Percentiles rank a stretch among this genome's conserved stretches.
Conservation (phyloP, 2,113 vertebrate species). For the Chaenocephalus aceratus region DNA sequence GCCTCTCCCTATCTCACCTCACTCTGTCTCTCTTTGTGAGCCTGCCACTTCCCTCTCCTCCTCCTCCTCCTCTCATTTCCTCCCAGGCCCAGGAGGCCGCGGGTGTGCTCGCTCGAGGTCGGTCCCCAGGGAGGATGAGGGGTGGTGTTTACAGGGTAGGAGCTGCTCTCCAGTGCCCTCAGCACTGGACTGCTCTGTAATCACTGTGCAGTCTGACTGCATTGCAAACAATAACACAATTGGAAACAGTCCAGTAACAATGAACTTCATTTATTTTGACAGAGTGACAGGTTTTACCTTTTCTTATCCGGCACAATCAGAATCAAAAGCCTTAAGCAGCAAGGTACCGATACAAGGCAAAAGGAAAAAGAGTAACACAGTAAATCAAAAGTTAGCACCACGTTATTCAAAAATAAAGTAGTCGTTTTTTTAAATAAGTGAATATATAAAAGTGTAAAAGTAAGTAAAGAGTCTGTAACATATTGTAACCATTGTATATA, state of each 20-base stretch:
- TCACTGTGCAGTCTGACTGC: constrained; percentile 2
- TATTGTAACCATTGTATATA: too few relatives aligned
- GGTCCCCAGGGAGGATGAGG: constrained; percentile 67
- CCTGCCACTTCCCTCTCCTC: constrained; percentile 64
- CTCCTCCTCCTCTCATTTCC: constrained; percentile 77
- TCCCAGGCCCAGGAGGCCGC: constrained; percentile 69
- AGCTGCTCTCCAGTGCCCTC: constrained; percentile 78
- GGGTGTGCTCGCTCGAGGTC: constrained; percentile 70
- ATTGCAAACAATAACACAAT: constrained; percentile 21
- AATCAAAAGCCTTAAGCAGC: too few relatives aligned
- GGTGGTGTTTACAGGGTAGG: constrained; percentile 83
- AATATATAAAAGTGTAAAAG: too few relatives aligned
- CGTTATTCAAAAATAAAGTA: too few relatives aligned
- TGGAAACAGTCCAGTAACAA: background rate
- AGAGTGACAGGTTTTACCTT: background rate
- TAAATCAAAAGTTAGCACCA: too few relatives aligned
- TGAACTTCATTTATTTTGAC: background rate
- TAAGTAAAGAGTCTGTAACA: too few relatives aligned
- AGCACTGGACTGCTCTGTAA: constrained; percentile 67
- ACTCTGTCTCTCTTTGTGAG: constrained; percentile 66
- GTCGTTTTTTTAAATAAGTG: too few relatives aligned
- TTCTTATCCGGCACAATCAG: background rate
- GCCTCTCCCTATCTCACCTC: constrained; percentile 74
- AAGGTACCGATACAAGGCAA: too few relatives aligned
- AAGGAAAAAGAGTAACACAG: too few relatives aligned